Base-by-base conservation (phyloP, 1,140 invertebrate genomes). In the Ericerus pela region DNA sequence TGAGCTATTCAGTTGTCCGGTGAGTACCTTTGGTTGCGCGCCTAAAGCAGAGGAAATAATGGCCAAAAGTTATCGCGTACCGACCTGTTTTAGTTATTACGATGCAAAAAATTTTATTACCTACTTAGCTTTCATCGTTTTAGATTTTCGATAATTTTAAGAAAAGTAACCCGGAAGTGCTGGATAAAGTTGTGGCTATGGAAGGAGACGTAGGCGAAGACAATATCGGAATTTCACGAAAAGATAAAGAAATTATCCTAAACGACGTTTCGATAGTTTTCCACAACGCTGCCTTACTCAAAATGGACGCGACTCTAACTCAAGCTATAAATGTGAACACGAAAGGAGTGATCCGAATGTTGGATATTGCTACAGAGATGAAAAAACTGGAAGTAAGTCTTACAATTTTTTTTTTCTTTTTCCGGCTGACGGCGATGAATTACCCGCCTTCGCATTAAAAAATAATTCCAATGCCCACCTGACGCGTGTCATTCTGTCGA, bases 251-350 rank as follows among this genome's bases (percentile, higher is more conserved):
- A 53, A 54, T 65, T 53, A 70, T 96, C 12, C 69, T 72, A 24
- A 71, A 61, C 2, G 53, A 63, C 3, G 81, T 91, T 27, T 73
- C 84, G 11, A 74, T 96, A 43, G 84, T 96, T 0, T 94, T 93
- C 66, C 92, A 97, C 67, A 84, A 82, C 59, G 93, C 92, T 0
- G 93, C 93, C 2, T 93, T 88, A 2, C 78, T 87, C 1, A 75
- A 75, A 41, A 68, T 87, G 53, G 83, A 87, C 63, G 79, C 82
- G 1, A 79, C 78, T 56, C 68, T 86, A 1, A 81, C 78, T 53
- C 79, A 83, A 60, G 79, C 82, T 2, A 70, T 85, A 14, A 74
- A 78, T 52, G 79, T 84, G 76, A 87, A 87, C 64, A 77, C 79
- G 8, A 72, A 74, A 57, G 84, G 83, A 41, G 85, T 82, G 0